phyloP scores from a whole-genome alignment of 2,888 invertebrate genomes.

The Nomada goodeniana region DNA sequence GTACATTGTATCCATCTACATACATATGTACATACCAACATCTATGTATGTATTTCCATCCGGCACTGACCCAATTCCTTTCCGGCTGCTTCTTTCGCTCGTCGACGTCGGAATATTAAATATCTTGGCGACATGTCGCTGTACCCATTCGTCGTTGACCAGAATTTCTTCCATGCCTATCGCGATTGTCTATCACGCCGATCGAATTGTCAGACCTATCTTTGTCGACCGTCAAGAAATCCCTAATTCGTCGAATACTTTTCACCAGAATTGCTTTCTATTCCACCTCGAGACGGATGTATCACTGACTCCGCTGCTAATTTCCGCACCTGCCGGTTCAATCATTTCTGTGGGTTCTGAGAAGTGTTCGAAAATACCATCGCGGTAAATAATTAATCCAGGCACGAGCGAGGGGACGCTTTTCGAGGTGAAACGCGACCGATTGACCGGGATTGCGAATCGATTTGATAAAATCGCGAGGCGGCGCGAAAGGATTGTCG shows the following conservation, averaged over 20 bases:
- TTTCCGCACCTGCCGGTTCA: no score
- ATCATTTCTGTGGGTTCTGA: no score
- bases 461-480: background rate
- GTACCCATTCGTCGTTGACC: background rate
- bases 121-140: background rate
- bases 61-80: constrained; percentile 37
- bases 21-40: background rate
- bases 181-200: background rate
- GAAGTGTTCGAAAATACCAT: no score
- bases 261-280: no score
- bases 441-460: background rate
- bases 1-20: background rate
- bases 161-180: constrained; percentile 20
- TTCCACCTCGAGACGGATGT: no score
- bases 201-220: background rate
- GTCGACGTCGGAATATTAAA: constrained; percentile 41
- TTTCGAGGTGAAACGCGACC: background rate
- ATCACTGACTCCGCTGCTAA: no score
- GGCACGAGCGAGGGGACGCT: no score
- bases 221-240: background rate
- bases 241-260: no score
- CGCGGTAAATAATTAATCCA: no score
- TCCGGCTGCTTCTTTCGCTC: constrained; percentile 13
- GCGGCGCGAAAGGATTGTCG: constrained; percentile 7
- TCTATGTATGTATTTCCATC: constrained; percentile 7